Evolutionary conservation across 2,888 invertebrate genomes (phyloP).

Genomic region (Melikaiella ostensackeni): DNA sequence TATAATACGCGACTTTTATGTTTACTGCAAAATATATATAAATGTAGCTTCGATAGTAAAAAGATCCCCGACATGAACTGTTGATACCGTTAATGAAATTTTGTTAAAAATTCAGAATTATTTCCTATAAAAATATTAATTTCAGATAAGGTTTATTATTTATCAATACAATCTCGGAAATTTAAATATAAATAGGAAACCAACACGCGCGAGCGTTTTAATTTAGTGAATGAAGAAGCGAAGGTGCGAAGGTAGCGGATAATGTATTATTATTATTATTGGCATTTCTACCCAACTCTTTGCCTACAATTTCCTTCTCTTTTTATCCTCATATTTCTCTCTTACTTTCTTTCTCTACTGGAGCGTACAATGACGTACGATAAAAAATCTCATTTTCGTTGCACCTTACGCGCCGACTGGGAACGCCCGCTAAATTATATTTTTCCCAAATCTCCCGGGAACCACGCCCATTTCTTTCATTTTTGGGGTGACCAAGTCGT

Average conservation of each 20-base stretch:
- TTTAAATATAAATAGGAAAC: not conserved
- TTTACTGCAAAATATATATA: no score
- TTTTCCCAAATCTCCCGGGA: conserved; percentile 67
- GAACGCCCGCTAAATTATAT: conserved; percentile 70
- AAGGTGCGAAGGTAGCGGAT: conserved; percentile 4
- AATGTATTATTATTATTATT: conserved; percentile 6
- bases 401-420: conserved; percentile 69
- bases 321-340: conserved; percentile 25
- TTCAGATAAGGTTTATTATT: not conserved
- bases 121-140: not conserved
- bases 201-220: not conserved
- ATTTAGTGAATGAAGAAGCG: not conserved
- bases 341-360: conserved; percentile 53
- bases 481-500: conserved; percentile 40
- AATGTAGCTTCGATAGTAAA: not conserved
- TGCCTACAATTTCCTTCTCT: not conserved
- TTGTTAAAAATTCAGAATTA: not conserved
- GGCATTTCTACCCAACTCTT: not conserved
- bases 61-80: not conserved
- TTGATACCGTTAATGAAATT: not conserved
- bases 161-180: not conserved
- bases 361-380: conserved; percentile 66
- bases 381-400: conserved; percentile 75
- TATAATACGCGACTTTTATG: no score
- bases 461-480: conserved; percentile 62